A percentile compares a stretch with the other conserved stretches of the same genome.
Conservation (phyloP, 2,113 vertebrate genomes). For the Lepus americanus region DNA sequence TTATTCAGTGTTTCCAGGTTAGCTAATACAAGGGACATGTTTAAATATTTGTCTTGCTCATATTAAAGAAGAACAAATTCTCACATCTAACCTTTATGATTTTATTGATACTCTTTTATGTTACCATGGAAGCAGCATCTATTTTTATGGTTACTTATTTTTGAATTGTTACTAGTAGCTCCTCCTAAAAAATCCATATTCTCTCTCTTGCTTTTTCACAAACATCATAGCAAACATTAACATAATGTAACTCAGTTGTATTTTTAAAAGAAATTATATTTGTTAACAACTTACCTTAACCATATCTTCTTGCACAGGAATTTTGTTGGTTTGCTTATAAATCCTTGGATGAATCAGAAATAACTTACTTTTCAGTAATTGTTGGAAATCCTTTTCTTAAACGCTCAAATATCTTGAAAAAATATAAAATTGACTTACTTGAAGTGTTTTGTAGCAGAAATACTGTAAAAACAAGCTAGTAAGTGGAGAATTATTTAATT, state of each 20-base stretch:
- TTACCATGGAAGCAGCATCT: slow-evolving; percentile 65
- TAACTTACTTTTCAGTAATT: slow-evolving; percentile 6
- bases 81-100: neutral
- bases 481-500: neutral
- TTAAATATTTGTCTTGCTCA: neutral
- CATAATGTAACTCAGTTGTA: neutral
- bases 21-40: neutral
- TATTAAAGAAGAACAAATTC: neutral
- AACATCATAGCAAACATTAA: neutral
- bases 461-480: neutral
- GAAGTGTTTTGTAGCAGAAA: slow-evolving; percentile 5
- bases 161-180: slow-evolving; percentile 49
- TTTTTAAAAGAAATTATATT: slow-evolving; percentile 2
- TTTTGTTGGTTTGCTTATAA: neutral
- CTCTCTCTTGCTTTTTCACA: neutral
- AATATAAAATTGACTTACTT: neutral
- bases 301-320: neutral
- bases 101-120: neutral
- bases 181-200: slow-evolving; percentile 34
- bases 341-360: neutral
- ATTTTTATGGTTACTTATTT: slow-evolving; percentile 43
- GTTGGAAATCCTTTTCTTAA: slow-evolving; percentile 44
- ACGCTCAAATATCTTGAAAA: neutral
- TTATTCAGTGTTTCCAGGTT: neutral
- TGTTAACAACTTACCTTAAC: neutral